phyloP scores from a whole-genome alignment of 2,113 vertebrate species.

The Brachionichthys hirsutus region DNA sequence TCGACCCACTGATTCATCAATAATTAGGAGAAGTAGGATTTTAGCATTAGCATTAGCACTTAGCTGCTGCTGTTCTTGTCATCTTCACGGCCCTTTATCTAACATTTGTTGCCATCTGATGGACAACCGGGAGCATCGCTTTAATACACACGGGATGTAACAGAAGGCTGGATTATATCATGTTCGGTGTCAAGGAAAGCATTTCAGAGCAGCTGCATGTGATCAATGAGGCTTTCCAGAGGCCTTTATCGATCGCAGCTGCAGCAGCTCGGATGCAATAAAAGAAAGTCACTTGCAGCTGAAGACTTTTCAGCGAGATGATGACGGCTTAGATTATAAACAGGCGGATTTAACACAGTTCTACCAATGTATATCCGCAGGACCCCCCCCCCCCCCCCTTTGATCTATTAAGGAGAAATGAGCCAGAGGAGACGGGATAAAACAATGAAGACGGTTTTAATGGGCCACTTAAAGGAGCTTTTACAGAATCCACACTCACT shows the following conservation, averaged over 20 bases:
- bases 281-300: too few relatives aligned
- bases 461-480: constrained; percentile 66
- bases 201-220: constrained; percentile 2
- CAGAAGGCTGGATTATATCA: constrained; percentile 1
- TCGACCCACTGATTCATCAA: too few relatives aligned
- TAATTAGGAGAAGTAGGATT: too few relatives aligned
- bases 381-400: neutral
- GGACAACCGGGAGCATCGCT: constrained; percentile 39
- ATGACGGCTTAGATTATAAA: too few relatives aligned
- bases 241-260: neutral
- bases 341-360: too few relatives aligned
- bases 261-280: too few relatives aligned
- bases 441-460: constrained; percentile 75
- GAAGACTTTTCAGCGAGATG: neutral
- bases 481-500: constrained; percentile 70
- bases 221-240: constrained; percentile 22
- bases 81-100: constrained; percentile 1
- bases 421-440: constrained; percentile 36
- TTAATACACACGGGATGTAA: neutral
- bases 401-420: constrained; percentile 17
- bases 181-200: neutral
- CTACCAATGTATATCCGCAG: too few relatives aligned
- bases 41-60: neutral
- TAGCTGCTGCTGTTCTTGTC: neutral
- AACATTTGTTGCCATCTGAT: constrained; percentile 45